Evolutionary conservation across 2,888 invertebrate species (phyloP), one percentile per base, ranked within the genome.

Genomic region (Heteromurus nitidus): DNA sequence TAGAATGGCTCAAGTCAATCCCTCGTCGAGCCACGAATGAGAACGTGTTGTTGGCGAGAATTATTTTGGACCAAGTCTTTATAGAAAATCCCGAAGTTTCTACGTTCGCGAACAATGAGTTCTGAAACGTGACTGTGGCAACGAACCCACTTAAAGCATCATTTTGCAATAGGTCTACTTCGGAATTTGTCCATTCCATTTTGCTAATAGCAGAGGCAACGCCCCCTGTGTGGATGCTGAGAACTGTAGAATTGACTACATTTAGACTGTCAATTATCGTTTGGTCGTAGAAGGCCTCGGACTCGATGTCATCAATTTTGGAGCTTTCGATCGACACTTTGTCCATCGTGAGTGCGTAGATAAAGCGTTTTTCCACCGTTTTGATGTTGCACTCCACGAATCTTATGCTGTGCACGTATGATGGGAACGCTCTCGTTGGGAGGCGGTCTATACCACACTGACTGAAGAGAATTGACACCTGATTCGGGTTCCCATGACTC

Each of bases 41-140:
- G 88, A 95, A 94, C 11, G 92, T 91, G 88, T 94, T 94, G 87
- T 92, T 90, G 85, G 92, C 92, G 87, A 94, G 91, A 62, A 89
- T 89, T 30, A 94, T 90, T 86, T 90, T 91, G 88, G 92, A 93
- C 92, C 93, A 94, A 9, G 92, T 91, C 44, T 91, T 91, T n/a
- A 95, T 89, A 26, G 91, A 90, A 74, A 94, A 91, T n/a, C 93
- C 93, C 74, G 90, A 90, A 11, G 91, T 89, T 73, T 90, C 90
- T 47, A 94, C 90, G 62, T 89, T 90, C 70, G 91, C 90, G 86
- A 95, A 93, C 86, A 91, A 22, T 58, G 73, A 84, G 36, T 81
- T 73, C 22, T 83, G 50, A 31, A 86, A 47, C n/a, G 69, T 62
- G 0, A 82, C 84, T 64, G 64, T 81, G 0, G 82, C 84, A 16